Base-by-base conservation (phyloP, 1,140 invertebrate species). In the Drosophila sp. region DNA sequence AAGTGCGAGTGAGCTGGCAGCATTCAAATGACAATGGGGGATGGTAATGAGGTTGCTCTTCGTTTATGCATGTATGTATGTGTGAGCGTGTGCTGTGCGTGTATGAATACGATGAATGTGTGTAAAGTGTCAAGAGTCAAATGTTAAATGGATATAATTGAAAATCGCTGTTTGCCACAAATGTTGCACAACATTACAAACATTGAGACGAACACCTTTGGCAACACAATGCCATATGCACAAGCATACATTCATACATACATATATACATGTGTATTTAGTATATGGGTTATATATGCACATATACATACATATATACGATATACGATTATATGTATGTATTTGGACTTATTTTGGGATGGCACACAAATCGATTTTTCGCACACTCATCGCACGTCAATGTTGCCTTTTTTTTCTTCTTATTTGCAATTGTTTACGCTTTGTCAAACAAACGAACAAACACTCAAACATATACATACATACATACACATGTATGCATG, bases 341-440 rank as follows among this genome's bases (percentile, higher is more conserved):
- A 82, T 76, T 76, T 84, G 81, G 72, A 84, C 72, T 84, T 86
- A 87, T 86, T 86, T 72, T 67, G 70, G 70, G 82, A 86, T 86
- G 82, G 75, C 82, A 86, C 82, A 87, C 82, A 87, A 86, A 86
- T 86, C 82, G 82, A 86, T 86, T 86, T 86, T 80, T 77, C 75
- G 75, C 75, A 77, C 65, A 69, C 71, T 69, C 71, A 73, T 73
- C 71, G 64, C 61, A 71, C 46, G 58, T 58, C 51, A 25, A 50
- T 51, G 43, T 56, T 73, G 57, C 62, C 51, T 41, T 77, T 80
- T 77, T 80, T 86, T 78, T 21, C 21, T 86, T 78, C 66, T 82
- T 86, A 87, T 86, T 86, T 78, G 82, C 82, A 86, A 86, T 86
- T 86, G 82, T 86, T 86, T 86, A 87, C 82, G 82, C 82, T 82